Evolutionary conservation across 2,797 vertebrate genomes (phyloP), one percentile per base, ranked within the genome.

Genomic region (Taenioides sp.): DNA sequence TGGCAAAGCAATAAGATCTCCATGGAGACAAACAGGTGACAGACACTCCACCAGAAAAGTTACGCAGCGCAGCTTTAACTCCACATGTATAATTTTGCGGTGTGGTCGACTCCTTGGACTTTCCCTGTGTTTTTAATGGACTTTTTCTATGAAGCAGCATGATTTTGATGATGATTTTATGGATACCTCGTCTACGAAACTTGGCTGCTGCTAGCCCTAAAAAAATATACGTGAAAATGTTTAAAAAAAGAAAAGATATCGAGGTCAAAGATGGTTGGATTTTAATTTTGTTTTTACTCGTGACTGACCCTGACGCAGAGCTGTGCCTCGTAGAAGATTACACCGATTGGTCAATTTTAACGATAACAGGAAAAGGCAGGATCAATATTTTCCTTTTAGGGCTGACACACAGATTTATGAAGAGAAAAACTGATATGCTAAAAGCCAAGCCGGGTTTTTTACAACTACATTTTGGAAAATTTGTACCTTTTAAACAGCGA

Each of bases 261-360:
- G 73, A 74, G 83, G 84, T 87, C 76, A 82, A 65, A 75, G 75
- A 80, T 83, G 83, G 83, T 57, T 14, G 70, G 74, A 80, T 77
- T 78, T 75, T 65, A 14, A 2, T 25, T 10, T 49, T 17, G n/a
- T 65, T 47, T 49, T 65, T 47, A 17, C 16, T 65, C 69, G 78
- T 77, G 84, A 87, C 81, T 83, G 87, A 82, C 69, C 79, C 72
- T 72, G 86, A 91, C 89, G 89, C 91, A 91, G 90, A 92, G 88
- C 89, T 80, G 74, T 84, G 89, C 84, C 90, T 92, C 89, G 83
- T 80, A 90, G 90, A 86, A 87, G 81, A 90, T 87, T 87, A 85
- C 71, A 65, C 43, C 1, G 58, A 82, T 37, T 76, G 58, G 81
- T 85, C 75, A 25, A 83, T 82, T 70, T 78, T 79, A 82, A 77